These are phyloP conservation scores for Actinopyga echinites DNA, from an alignment of 53 echinoderm and acorn worm genomes.

Conservation along the genomic window DNA sequence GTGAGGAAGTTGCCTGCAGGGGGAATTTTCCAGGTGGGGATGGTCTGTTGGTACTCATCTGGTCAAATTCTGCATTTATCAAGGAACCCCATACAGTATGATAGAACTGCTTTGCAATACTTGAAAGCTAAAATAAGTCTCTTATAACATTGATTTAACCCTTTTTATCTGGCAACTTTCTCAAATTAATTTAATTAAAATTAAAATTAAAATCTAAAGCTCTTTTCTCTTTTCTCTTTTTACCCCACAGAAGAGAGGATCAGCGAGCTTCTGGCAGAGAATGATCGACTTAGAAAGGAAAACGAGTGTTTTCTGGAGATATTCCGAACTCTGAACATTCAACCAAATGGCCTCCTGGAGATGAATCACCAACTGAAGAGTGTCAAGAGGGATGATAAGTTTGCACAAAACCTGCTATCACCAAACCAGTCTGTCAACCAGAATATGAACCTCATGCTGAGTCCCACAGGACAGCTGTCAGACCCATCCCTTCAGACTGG, in stretches of 20 bases:
- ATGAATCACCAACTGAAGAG: slow-evolving; percentile 55
- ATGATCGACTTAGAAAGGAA: slow-evolving; percentile 76
- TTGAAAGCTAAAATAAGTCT: no score
- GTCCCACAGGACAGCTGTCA: slow-evolving; percentile 13
- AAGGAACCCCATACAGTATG: no score
- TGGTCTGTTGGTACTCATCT: no score
- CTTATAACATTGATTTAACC: no score
- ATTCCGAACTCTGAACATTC: slow-evolving; percentile 73
- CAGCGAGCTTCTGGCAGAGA: slow-evolving; percentile 78
- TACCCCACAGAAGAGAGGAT: slow-evolving; percentile 78
- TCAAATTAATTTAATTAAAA: background rate
- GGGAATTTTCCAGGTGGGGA: no score
- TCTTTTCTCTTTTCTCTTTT: slow-evolving; percentile 21
- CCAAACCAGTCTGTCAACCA: slow-evolving; percentile 15
- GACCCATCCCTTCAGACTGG: background rate
- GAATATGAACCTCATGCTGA: slow-evolving; percentile 12
- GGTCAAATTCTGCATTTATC: no score
- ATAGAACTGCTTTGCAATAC: no score
- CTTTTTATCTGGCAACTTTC: background rate
- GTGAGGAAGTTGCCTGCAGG: no score
- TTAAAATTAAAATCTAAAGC: background rate
- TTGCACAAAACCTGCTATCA: slow-evolving; percentile 23
- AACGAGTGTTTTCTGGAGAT: slow-evolving; percentile 78
- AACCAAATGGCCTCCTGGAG: slow-evolving; percentile 62
- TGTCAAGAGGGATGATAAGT: slow-evolving; percentile 53